Evolutionary conservation across 2,113 vertebrate genomes (phyloP).

Genomic region (Lasiurus borealis): DNA sequence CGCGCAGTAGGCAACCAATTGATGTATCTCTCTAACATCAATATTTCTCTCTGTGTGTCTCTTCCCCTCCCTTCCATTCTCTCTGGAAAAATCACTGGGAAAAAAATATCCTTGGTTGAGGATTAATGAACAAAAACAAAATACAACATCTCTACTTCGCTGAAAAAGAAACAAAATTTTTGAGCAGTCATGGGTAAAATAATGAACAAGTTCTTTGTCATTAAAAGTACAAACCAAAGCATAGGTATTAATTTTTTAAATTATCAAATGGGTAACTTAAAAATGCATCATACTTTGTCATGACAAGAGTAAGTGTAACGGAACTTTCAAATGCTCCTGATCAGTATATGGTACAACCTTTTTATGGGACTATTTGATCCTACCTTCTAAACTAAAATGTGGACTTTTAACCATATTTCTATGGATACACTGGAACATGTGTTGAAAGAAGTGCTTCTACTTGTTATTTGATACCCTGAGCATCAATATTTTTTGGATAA

Average conservation of each 20-base stretch:
- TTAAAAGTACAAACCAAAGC: background rate
- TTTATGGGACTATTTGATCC: background rate
- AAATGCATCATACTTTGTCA: background rate
- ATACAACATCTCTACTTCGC: background rate
- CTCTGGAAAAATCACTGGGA: too few species aligned
- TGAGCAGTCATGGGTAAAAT: background rate
- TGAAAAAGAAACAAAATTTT: background rate
- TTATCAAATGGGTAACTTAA: background rate
- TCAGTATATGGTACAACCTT: background rate
- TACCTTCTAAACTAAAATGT: background rate
- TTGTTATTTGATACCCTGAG: background rate
- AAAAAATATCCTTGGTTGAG: too few species aligned
- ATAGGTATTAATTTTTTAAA: background rate
- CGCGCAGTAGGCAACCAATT: too few species aligned
- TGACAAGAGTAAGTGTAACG: background rate
- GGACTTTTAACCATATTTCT: background rate
- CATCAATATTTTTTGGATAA: background rate
- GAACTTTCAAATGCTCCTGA: background rate
- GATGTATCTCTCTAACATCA: too few species aligned
- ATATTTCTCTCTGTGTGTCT: too few species aligned
- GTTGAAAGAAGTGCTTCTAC: background rate
- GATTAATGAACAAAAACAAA: background rate
- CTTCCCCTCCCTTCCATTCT: too few species aligned
- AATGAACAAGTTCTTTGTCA: background rate
- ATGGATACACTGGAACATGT: fast-evolving